Conservation (phyloP, 2,888 invertebrate species). For the Antheraea assamensis region DNA sequence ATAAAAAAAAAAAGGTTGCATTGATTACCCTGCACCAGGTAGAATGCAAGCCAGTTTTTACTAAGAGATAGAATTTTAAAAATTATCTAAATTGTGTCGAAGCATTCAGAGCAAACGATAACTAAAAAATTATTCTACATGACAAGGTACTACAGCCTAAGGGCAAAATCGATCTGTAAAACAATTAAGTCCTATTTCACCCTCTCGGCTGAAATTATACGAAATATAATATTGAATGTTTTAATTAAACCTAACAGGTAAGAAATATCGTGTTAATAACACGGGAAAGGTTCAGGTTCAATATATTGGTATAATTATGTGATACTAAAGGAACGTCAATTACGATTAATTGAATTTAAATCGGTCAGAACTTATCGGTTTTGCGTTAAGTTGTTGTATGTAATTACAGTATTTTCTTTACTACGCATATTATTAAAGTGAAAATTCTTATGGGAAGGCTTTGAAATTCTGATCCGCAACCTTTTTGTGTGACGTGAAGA, state of each 20-base stretch:
- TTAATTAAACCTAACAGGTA: constrained; percentile 32
- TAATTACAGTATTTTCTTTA: no score
- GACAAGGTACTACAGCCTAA: neutral
- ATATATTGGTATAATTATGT: neutral
- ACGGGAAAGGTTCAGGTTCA: neutral
- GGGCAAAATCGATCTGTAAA: constrained; percentile 23
- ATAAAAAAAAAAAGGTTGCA: no score
- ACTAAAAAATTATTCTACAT: neutral
- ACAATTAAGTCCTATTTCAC: constrained; percentile 25
- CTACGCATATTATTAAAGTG: no score
- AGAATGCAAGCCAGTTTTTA: no score
- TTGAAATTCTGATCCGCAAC: no score
- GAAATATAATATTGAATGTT: constrained; percentile 34
- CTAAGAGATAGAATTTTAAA: neutral
- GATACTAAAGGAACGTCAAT: neutral
- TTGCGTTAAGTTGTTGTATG: no score
- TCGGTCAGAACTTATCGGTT: neutral
- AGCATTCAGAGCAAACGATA: neutral
- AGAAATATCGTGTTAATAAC: constrained; percentile 9
- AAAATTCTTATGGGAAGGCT: no score
- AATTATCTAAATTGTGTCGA: neutral
- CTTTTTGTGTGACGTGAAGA: no score
- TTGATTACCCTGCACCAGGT: no score
- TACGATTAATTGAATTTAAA: neutral
- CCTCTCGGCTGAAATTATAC: constrained; percentile 29